Percentiles rank a stretch among this genome's conserved stretches.
Conservation (phyloP, 23 tunicate genomes). For the Diplosoma virens region DNA sequence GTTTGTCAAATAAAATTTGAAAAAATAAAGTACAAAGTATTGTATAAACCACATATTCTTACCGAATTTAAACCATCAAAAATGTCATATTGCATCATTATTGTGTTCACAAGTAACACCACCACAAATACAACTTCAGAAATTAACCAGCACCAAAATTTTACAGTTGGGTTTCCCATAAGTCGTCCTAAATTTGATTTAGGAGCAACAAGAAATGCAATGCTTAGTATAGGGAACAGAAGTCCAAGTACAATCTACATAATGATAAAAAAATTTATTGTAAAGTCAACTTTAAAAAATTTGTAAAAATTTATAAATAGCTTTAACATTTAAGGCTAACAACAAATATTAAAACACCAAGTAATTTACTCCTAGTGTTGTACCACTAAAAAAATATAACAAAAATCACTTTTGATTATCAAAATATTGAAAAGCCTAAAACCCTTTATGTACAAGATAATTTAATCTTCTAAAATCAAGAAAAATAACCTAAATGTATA, state of each 20-base stretch:
- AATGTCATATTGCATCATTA: conserved; percentile 52
- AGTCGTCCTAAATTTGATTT: conserved; percentile 53
- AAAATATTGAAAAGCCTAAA: no score
- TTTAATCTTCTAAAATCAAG: no score
- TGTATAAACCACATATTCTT: conserved; percentile 1
- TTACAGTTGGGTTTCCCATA: conserved; percentile 89
- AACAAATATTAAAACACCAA: no score
- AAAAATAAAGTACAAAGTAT: background rate
- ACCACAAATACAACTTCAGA: conserved; percentile 74
- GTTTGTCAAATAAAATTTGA: background rate
- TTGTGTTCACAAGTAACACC: conserved; percentile 65
- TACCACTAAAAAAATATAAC: no score
- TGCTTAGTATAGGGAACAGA: conserved; percentile 67
- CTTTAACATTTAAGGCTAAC: no score
- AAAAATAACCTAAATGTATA: no score
- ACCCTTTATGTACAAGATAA: no score
- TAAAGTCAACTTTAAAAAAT: no score
- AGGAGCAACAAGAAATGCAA: conserved; percentile 72
- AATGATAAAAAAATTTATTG: no score
- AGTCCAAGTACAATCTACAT: conserved; percentile 75
- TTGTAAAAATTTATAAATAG: no score
- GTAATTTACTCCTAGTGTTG: no score
- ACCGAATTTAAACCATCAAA: conserved; percentile 43
- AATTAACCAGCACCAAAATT: conserved; percentile 87
- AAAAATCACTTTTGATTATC: no score